Conservation (phyloP, 2,797 vertebrate species). For the Epinephelus coioides region DNA sequence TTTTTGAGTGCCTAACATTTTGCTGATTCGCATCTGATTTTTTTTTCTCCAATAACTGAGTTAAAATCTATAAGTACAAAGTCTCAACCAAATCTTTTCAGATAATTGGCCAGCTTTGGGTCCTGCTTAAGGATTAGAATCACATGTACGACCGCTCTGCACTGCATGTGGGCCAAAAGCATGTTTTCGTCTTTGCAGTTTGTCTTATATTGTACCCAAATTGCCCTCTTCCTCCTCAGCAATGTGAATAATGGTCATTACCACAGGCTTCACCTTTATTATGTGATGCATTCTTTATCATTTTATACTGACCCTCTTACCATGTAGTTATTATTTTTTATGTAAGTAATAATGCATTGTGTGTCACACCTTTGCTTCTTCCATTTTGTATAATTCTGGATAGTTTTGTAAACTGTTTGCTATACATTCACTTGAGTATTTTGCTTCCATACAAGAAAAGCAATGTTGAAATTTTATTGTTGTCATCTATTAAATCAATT, state of each 20-base stretch:
- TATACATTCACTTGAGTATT: constrained; percentile 80
- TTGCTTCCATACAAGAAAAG: constrained; percentile 85
- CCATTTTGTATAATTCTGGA: constrained; percentile 84
- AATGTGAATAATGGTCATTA: constrained; percentile 83
- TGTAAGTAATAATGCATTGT: constrained; percentile 77
- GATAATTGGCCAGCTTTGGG: constrained; percentile 78
- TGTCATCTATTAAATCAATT: constrained; percentile 86
- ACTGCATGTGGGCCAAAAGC: constrained; percentile 73
- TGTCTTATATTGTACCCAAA: constrained; percentile 41
- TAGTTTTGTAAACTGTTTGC: constrained; percentile 85
- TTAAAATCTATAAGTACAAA: constrained; percentile 74
- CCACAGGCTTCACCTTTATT: constrained; percentile 75
- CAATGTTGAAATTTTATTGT: constrained; percentile 83
- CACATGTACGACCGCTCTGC: constrained; percentile 72
- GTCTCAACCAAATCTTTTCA: constrained; percentile 74
- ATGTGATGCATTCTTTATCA: constrained; percentile 72
- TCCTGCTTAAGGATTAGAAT: constrained; percentile 82
- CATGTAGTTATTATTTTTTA: constrained; percentile 74
- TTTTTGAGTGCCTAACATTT: constrained; percentile 44
- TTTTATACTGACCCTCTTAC: constrained; percentile 84
- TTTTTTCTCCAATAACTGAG: constrained; percentile 61
- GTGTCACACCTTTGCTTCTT: constrained; percentile 78
- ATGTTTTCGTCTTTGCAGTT: constrained; percentile 58
- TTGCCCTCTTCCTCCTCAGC: constrained; percentile 64
- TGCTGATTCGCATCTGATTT: constrained; percentile 63